Evolutionary conservation across 2,113 vertebrate genomes (phyloP), one percentile per base, ranked within the genome.

Genomic region (Glaucomys volans): DNA sequence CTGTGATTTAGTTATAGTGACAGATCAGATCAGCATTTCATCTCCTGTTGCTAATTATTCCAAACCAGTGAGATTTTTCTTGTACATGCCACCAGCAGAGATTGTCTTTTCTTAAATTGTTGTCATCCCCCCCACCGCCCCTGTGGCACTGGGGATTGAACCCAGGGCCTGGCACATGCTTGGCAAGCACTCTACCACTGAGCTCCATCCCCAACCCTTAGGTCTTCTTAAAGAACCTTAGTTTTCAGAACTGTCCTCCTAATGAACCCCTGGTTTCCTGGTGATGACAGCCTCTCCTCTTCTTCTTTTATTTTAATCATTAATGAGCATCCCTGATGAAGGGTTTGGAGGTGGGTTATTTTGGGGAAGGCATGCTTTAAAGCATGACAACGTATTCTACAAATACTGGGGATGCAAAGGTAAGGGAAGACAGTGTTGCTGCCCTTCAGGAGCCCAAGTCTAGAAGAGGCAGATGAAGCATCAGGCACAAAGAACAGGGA

Each of bases 211-310:
- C 66, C 66, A n/a, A 30, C 35, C 35, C 64, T 67, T 86, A 30
- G n/a, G 13, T 52, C 47, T 26, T 83, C 28, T 71, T 87, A 32
- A 40, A 37, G 35, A 52, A 42, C 62, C 32, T 75, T 64, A 59
- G 50, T 88, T 95, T 97, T 92, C 77, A 79, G 54, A 95, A 30
- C 50, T 40, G 40, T 72, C 72, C 42, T 74, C 42, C 35, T n/a
- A 42, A 37, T n/a, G n/a, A 75, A 32, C 52, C 35, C 40, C n/a
- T 89, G 52, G 37, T 75, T 64, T 91, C 14, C 35, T 69, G 26
- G 71, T 89, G 64, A 82, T 22, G 18, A 12, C 35, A 50, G 22
- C 64, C 35, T 75, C 6, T 32, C 14, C 67, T 89, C 0, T 35
- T 50, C 32, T 66, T 85, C 26, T 80, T 72, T 79, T 59, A 9